phyloP scores from a whole-genome alignment of 1,140 invertebrate species.

The Ostrea denselamellosa region DNA sequence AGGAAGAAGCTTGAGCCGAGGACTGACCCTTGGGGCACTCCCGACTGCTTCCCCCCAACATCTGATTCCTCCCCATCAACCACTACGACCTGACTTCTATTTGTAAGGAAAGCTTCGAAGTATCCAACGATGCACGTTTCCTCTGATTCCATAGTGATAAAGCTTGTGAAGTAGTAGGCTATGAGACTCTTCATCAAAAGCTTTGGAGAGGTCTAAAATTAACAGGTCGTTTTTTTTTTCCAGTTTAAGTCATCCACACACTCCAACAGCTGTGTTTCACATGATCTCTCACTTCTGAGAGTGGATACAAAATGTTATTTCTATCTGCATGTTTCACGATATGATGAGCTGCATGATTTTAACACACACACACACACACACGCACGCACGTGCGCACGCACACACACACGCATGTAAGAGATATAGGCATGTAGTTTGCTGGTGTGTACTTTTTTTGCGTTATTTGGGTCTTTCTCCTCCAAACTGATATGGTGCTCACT shows the following conservation, averaged over 20 bases:
- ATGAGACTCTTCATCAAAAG: slow-evolving; percentile 63
- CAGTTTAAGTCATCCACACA: slow-evolving; percentile 24
- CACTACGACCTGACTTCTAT: slow-evolving; percentile 52
- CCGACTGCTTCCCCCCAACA: slow-evolving; percentile 46
- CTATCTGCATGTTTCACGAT: slow-evolving; percentile 37
- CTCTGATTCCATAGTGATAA: slow-evolving; percentile 51
- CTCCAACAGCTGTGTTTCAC: slow-evolving; percentile 51
- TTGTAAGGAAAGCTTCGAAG: slow-evolving; percentile 47
- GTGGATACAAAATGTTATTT: slow-evolving; percentile 54
- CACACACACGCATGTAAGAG: too few species aligned
- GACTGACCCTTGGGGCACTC: slow-evolving; percentile 57
- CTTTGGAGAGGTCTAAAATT: slow-evolving; percentile 60
- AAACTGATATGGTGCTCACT: too few species aligned
- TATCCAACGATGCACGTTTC: slow-evolving; percentile 53
- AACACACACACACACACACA: too few species aligned
- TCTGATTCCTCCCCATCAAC: slow-evolving; percentile 52
- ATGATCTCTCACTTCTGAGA: slow-evolving; percentile 42
- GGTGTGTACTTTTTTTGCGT: too few species aligned
- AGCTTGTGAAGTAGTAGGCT: slow-evolving; percentile 54
- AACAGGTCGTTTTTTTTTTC: slow-evolving; percentile 49
- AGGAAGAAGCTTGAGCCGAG: slow-evolving; percentile 55
- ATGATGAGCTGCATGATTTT: slow-evolving; percentile 54
- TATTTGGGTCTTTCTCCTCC: too few species aligned
- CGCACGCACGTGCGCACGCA: too few species aligned
- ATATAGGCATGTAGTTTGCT: too few species aligned